phyloP scores from a whole-genome alignment of 1,140 invertebrate genomes.

The Drosophila lacertosa region DNA sequence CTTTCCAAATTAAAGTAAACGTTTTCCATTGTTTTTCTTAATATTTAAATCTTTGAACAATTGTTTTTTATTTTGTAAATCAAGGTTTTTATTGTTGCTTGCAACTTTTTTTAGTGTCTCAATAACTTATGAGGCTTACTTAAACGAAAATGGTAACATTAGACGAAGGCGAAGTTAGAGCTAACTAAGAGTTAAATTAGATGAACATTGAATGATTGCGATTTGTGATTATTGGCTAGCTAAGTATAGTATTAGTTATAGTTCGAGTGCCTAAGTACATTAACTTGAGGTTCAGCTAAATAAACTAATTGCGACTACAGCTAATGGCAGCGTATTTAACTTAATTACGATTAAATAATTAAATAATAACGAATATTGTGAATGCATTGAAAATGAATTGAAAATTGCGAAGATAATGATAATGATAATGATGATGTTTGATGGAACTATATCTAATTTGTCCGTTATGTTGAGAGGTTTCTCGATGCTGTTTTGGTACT shows the following conservation, averaged over 20 bases:
- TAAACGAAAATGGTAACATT: background rate
- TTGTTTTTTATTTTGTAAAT: no score
- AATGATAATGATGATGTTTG: constrained; percentile 12
- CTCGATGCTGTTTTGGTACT: constrained; percentile 18
- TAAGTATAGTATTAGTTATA: constrained; percentile 40
- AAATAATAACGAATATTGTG: constrained; percentile 38
- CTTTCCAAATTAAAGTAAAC: no score
- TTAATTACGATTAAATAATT: constrained; percentile 29
- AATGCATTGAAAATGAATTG: constrained; percentile 64
- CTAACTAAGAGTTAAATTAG: background rate
- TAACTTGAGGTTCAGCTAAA: constrained; percentile 45
- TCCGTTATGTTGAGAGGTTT: constrained; percentile 39
- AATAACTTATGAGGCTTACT: constrained; percentile 14
- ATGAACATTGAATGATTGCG: background rate
- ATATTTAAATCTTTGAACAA: no score
- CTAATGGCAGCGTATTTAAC: constrained; percentile 64
- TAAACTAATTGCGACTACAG: constrained; percentile 43
- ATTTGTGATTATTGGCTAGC: constrained; percentile 53
- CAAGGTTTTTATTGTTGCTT: background rate
- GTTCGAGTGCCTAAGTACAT: constrained; percentile 71
- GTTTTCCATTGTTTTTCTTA: background rate
- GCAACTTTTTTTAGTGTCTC: background rate
- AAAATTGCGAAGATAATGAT: constrained; percentile 26
- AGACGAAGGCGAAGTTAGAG: background rate
- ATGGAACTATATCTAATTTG: constrained; percentile 61